Percentiles rank a stretch among this genome's conserved stretches.
These are phyloP conservation scores for Notamacropus eugenii DNA, from an alignment of 2,797 vertebrate species.

Conservation along the genomic window DNA sequence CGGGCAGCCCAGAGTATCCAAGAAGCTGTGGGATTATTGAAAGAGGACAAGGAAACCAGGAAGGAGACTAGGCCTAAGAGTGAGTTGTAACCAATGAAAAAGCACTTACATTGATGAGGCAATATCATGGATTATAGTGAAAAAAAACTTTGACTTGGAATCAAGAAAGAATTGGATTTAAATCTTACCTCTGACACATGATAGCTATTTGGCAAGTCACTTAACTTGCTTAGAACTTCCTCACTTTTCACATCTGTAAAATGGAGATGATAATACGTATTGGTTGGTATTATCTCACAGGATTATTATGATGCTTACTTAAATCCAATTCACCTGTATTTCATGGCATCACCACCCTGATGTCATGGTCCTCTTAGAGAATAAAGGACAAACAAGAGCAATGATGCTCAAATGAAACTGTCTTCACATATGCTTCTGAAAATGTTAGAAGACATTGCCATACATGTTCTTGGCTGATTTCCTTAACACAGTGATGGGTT, in stretches of 20 bases:
- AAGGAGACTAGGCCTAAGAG: not conserved
- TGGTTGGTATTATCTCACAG: not conserved
- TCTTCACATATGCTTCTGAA: not conserved
- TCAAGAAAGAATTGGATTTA: not conserved
- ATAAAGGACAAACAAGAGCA: too few relatives aligned
- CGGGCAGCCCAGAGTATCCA: conserved; percentile 72
- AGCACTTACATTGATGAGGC: not conserved
- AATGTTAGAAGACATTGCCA: not conserved
- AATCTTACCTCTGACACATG: not conserved
- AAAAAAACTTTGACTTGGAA: not conserved
- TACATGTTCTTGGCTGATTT: not conserved
- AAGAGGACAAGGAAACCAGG: not conserved
- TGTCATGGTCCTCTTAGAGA: too few relatives aligned
- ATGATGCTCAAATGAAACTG: not conserved
- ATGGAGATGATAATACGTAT: not conserved
- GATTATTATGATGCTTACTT: not conserved
- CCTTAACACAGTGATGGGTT: not conserved
- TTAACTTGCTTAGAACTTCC: not conserved
- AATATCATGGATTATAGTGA: not conserved
- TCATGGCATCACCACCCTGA: too few relatives aligned
- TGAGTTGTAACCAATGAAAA: conserved; percentile 12
- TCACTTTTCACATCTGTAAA: not conserved
- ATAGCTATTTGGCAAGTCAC: not conserved
- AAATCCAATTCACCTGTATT: too few relatives aligned
- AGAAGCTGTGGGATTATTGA: not conserved